Conservation (phyloP, 2,888 invertebrate species). For the Ochropleura leucogaster region DNA sequence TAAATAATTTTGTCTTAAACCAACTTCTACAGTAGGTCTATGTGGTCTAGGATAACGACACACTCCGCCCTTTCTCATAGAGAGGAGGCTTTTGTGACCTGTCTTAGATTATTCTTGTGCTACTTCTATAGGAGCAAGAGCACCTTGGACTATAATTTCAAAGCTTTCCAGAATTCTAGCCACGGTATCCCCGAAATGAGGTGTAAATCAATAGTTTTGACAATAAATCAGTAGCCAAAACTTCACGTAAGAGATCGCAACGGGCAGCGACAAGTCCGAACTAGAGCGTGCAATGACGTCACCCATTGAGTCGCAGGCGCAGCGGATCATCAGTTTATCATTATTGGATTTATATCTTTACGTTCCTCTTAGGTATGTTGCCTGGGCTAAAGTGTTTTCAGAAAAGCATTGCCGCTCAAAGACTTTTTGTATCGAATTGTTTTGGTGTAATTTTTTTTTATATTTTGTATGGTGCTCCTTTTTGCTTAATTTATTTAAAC, state of each 20-base stretch:
- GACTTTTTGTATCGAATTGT: neutral
- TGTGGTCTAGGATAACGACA: neutral
- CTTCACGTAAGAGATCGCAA: constrained; percentile 57
- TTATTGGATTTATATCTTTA: constrained; percentile 61
- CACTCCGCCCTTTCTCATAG: neutral
- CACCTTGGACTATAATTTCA: neutral
- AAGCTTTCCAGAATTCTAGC: neutral
- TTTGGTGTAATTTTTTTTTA: neutral
- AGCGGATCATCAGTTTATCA: constrained; percentile 67
- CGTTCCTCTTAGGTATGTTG: constrained; percentile 7
- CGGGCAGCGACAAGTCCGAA: constrained; percentile 66
- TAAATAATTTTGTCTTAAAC: neutral
- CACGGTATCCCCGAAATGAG: constrained; percentile 1
- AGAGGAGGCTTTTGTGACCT: neutral
- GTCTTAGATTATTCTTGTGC: neutral
- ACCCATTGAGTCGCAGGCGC: constrained; percentile 63
- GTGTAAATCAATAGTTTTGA: constrained; percentile 47
- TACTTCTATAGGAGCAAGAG: neutral
- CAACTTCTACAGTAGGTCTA: neutral
- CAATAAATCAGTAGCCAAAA: constrained; percentile 48
- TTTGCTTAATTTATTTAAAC: no score
- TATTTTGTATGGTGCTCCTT: no score
- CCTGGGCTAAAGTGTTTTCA: constrained; percentile 17
- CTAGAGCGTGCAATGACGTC: constrained; percentile 69
- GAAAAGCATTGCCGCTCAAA: neutral